Conservation (phyloP, 2,888 invertebrate genomes). For the Brachycybe producta region DNA sequence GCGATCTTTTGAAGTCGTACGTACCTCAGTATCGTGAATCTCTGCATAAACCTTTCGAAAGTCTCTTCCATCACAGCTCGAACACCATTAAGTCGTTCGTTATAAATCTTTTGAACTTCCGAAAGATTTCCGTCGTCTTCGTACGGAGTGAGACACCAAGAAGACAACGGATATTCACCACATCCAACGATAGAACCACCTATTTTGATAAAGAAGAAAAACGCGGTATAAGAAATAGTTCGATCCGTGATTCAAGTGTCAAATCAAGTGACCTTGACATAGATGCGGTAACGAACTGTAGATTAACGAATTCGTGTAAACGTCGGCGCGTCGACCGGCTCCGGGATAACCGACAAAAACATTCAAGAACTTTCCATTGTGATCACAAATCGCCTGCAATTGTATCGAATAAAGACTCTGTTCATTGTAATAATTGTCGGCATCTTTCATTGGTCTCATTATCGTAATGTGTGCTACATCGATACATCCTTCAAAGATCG, state of each 20-base stretch:
- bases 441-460: not conserved
- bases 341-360: not conserved
- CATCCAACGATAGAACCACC: not conserved
- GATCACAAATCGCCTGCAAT: not conserved
- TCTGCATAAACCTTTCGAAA: not conserved
- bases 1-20: not conserved
- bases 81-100: not conserved
- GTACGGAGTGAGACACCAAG: not conserved
- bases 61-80: not conserved
- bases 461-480: not conserved
- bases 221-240: too few species aligned
- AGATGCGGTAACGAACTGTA: not conserved
- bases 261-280: not conserved
- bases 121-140: not conserved
- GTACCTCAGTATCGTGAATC: not conserved
- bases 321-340: not conserved
- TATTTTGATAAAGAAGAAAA: too few species aligned
- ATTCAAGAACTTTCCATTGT: not conserved
- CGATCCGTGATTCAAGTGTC: too few species aligned
- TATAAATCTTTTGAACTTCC: not conserved
- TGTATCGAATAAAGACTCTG: not conserved
- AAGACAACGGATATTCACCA: not conserved
- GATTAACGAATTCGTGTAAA: not conserved
- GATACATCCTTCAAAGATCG: too few species aligned
- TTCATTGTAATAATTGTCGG: not conserved